Conservation (phyloP, 2,888 invertebrate genomes). For the Troilus luridus region DNA sequence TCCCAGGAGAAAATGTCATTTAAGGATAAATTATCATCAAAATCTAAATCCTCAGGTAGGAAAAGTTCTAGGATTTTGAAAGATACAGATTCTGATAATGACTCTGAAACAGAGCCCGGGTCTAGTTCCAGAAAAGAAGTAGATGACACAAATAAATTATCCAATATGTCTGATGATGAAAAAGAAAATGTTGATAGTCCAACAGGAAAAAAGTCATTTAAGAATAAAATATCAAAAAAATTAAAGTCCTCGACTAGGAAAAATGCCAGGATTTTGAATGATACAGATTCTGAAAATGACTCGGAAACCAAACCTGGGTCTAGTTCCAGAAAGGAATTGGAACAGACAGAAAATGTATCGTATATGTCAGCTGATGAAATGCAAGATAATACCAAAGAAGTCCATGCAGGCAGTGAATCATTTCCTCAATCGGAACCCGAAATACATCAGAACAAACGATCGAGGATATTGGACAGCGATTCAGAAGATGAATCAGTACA, state of each 20-base stretch:
- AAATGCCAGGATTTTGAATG: not conserved
- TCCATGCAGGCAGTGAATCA: not conserved
- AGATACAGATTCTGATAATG: slow-evolving; percentile 7
- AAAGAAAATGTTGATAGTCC: not conserved
- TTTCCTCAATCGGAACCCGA: not conserved
- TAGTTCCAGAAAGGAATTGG: not conserved
- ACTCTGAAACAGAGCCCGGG: not conserved
- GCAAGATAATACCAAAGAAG: not conserved
- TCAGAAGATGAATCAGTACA: slow-evolving; percentile 33
- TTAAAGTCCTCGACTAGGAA: not conserved
- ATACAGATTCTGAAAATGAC: slow-evolving; percentile 22
- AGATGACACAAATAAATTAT: not conserved
- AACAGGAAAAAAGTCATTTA: not conserved
- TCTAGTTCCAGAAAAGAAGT: not conserved
- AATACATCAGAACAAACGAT: not conserved
- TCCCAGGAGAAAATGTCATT: not conserved
- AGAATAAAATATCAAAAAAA: not conserved
- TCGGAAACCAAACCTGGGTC: not conserved
- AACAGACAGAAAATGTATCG: not conserved
- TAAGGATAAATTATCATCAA: not conserved
- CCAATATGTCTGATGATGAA: not conserved
- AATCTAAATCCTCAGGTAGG: not conserved
- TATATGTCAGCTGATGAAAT: not conserved
- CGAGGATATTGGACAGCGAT: slow-evolving; percentile 45
- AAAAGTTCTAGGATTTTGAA: not conserved